A percentile compares a stretch with the other conserved stretches of the same genome.
These are phyloP conservation scores for Autographa gamma DNA, from an alignment of 2,888 invertebrate species.

Conservation along the genomic window DNA sequence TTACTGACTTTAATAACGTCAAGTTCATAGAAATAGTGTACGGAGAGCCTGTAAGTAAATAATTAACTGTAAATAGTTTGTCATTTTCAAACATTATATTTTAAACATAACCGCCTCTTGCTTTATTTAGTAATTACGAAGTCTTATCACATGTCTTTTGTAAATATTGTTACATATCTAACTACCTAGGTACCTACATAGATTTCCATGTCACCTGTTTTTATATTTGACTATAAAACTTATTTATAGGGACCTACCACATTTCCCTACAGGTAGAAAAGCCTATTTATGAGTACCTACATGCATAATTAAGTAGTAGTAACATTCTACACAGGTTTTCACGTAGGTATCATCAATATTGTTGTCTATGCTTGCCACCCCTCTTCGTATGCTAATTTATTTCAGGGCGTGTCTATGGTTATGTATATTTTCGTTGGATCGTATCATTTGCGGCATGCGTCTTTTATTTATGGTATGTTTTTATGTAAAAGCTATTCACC, in stretches of 20 bases:
- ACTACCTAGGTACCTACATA: no score
- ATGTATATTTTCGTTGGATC: not conserved
- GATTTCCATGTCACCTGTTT: no score
- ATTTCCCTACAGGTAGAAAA: not conserved
- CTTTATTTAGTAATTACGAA: no score
- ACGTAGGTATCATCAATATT: constrained; percentile 7
- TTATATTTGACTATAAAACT: not conserved
- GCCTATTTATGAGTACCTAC: not conserved
- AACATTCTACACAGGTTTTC: not conserved
- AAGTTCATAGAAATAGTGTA: constrained; percentile 10
- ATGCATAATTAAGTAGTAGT: not conserved
- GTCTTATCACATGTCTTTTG: no score
- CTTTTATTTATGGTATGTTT: not conserved
- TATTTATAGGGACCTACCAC: not conserved
- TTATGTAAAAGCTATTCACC: not conserved
- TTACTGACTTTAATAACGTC: constrained; percentile 35
- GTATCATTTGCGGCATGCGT: not conserved
- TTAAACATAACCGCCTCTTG: no score
- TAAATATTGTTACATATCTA: no score
- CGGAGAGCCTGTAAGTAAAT: not conserved
- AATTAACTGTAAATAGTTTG: not conserved
- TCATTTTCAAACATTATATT: not conserved
- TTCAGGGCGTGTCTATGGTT: constrained; percentile 16
- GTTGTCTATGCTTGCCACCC: constrained; percentile 5
- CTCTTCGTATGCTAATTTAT: constrained; percentile 8